These are phyloP conservation scores for Pyrocoelia pectoralis DNA, from an alignment of 2,888 invertebrate genomes.

Conservation along the genomic window DNA sequence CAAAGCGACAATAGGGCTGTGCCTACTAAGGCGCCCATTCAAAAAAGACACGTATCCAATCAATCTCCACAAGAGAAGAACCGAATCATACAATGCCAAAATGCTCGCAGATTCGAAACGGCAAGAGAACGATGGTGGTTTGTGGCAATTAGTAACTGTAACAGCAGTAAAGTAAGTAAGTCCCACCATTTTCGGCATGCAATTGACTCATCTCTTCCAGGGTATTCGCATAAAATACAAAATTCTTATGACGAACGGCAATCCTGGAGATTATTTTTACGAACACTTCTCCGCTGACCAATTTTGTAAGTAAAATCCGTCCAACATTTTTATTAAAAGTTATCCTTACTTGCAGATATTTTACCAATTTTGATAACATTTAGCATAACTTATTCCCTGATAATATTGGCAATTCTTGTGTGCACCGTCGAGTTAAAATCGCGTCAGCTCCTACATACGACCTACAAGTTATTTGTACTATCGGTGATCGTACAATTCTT, in stretches of 20 bases:
- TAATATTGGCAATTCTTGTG: conserved; percentile 76
- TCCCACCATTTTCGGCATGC: not conserved
- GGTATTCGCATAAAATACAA: conserved; percentile 82
- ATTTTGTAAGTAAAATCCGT: conserved; percentile 76
- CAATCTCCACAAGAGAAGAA: conserved; percentile 52
- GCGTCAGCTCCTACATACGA: conserved; percentile 84
- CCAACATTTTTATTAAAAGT: not conserved
- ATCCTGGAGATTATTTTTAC: conserved; percentile 81
- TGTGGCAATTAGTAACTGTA: conserved; percentile 84
- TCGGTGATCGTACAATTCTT: conserved; percentile 76
- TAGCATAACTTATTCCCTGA: conserved; percentile 74
- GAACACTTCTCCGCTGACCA: conserved; percentile 95
- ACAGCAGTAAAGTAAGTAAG: conserved; percentile 65
- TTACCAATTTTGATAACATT: conserved; percentile 82
- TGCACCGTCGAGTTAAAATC: conserved; percentile 79
- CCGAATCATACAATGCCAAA: conserved; percentile 66
- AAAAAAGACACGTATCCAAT: conserved; percentile 54
- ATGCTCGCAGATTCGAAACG: conserved; percentile 77
- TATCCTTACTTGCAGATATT: conserved; percentile 76
- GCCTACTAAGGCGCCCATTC: conserved; percentile 40
- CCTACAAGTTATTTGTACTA: conserved; percentile 84
- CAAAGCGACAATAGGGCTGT: not conserved
- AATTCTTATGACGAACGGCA: conserved; percentile 89
- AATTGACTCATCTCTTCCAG: conserved; percentile 51
- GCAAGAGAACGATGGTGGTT: conserved; percentile 95